Percentiles rank a stretch among this genome's conserved stretches.
Conservation (phyloP, 2,888 invertebrate genomes). For the Yponomeuta evonymella region DNA sequence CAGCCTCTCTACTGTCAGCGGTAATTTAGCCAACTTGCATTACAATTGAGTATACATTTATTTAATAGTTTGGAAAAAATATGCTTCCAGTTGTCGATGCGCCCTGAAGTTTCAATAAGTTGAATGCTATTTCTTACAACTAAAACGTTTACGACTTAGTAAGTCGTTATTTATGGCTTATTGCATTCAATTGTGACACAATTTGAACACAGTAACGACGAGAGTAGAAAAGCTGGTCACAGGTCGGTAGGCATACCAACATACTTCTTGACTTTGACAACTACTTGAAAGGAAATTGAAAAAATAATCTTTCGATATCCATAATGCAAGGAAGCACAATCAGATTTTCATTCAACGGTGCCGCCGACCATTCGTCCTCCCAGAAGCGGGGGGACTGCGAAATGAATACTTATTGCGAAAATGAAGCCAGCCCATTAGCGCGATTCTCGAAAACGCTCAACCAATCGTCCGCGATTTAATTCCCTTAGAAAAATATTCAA, state of each 20-base stretch:
- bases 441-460: constrained; percentile 48
- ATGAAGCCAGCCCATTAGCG: constrained; percentile 65
- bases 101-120: no score
- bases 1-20: no score
- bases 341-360: constrained; percentile 64
- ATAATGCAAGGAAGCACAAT: constrained; percentile 69
- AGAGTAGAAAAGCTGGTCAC: no score
- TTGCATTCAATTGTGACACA: no score
- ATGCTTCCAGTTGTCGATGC: no score
- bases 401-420: constrained; percentile 74
- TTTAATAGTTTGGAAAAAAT: no score
- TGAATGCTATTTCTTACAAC: no score
- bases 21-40: no score
- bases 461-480: constrained; percentile 60
- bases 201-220: no score
- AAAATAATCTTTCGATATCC: constrained; percentile 46
- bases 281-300: constrained; percentile 2
- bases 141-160: no score
- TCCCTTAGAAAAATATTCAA: constrained; percentile 68
- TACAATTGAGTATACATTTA: no score
- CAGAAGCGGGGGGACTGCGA: constrained; percentile 36
- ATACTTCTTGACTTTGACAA: not conserved
- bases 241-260: not conserved
- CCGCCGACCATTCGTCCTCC: constrained; percentile 21
- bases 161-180: no score